phyloP scores from a whole-genome alignment of 1,140 invertebrate genomes.

The Parasteatoda tepidariorum region DNA sequence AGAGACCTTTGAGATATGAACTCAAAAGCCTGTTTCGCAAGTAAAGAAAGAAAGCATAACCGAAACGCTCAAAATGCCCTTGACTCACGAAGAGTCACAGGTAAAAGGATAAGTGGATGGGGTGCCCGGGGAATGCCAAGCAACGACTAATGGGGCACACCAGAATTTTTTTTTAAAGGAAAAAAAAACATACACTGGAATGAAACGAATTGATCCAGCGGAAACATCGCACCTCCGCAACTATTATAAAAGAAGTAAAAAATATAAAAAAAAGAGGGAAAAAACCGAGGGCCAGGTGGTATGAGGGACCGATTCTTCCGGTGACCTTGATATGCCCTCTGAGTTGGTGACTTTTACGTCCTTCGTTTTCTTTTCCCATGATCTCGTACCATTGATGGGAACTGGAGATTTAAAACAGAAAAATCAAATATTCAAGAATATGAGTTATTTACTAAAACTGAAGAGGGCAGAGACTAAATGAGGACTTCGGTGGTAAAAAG shows the following conservation, averaged over 20 bases:
- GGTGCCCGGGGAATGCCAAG: not conserved
- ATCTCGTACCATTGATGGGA: not conserved
- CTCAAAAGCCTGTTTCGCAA: too few relatives aligned
- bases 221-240: not conserved
- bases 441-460: not conserved
- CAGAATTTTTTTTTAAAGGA: not conserved
- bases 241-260: not conserved
- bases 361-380: not conserved
- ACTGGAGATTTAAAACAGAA: not conserved
- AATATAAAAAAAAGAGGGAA: not conserved
- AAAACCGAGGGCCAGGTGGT: not conserved
- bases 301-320: not conserved
- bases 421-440: not conserved
- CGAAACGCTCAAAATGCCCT: not conserved
- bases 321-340: not conserved
- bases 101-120: not conserved
- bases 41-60: not conserved
- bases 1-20: too few relatives aligned
- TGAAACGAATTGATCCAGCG: not conserved
- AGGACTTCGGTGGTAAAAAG: too few relatives aligned
- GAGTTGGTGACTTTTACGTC: not conserved
- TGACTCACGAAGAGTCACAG: not conserved
- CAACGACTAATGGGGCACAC: not conserved
- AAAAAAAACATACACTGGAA: too few relatives aligned
- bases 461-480: not conserved